Percentiles rank a stretch among this genome's conserved stretches.
These are phyloP conservation scores for Lutraria rhynchaena DNA, from an alignment of 1,140 invertebrate genomes.

Conservation along the genomic window DNA sequence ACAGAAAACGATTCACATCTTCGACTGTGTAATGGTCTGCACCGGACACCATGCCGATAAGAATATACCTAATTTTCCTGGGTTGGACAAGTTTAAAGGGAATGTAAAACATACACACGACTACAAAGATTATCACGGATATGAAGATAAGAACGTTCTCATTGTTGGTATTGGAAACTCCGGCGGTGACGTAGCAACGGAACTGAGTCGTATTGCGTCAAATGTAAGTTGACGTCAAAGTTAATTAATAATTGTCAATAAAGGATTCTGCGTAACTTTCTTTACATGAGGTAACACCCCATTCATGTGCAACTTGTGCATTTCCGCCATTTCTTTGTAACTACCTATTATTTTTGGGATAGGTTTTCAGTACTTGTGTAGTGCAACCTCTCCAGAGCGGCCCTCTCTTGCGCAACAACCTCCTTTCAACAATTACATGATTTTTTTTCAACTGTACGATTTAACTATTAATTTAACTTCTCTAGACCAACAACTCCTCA, in stretches of 20 bases:
- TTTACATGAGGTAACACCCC: not conserved
- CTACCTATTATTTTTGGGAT: too few relatives aligned
- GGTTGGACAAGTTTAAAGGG: slow-evolving; percentile 82
- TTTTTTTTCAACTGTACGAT: too few relatives aligned
- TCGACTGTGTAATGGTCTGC: slow-evolving; percentile 80
- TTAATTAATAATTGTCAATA: not conserved
- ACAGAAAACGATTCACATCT: slow-evolving; percentile 53
- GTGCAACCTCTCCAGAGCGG: too few relatives aligned
- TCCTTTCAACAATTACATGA: too few relatives aligned
- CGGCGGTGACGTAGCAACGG: too few relatives aligned
- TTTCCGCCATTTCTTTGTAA: too few relatives aligned
- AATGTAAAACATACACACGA: slow-evolving; percentile 82
- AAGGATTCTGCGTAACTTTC: not conserved
- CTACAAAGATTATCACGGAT: slow-evolving; percentile 77
- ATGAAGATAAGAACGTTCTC: slow-evolving; percentile 81
- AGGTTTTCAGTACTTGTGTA: too few relatives aligned
- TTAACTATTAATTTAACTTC: too few relatives aligned
- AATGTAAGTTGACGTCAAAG: slow-evolving; percentile 12
- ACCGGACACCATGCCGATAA: slow-evolving; percentile 81
- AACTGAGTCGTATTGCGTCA: slow-evolving; percentile 78
- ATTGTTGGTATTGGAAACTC: slow-evolving; percentile 84
- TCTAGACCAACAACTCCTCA: too few relatives aligned
- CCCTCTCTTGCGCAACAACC: too few relatives aligned
- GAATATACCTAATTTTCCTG: slow-evolving; percentile 78
- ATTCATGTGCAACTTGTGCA: not conserved